Evolutionary conservation across 2,797 vertebrate species (phyloP).

Genomic region (Lophius americanus): DNA sequence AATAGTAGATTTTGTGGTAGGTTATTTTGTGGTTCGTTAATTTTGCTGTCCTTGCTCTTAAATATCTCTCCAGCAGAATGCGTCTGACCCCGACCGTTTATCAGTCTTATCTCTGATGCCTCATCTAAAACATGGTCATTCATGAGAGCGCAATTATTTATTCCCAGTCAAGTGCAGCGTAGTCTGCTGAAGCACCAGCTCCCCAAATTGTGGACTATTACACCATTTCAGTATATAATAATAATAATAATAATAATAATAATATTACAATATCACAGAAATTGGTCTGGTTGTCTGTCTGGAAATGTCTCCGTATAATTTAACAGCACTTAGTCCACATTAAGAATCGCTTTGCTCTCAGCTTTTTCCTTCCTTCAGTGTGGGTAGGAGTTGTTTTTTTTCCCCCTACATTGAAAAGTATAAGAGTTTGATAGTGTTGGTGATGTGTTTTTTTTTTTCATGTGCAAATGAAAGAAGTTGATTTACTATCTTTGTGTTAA

Average conservation of each 20-base stretch:
- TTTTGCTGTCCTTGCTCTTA: conserved; percentile 37
- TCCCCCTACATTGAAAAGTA: conserved; percentile 2
- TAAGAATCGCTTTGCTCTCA: conserved; percentile 37
- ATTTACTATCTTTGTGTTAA: conserved; percentile 49
- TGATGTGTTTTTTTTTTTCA: conserved; percentile 25
- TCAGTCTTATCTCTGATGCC: conserved; percentile 14
- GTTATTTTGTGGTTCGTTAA: no score
- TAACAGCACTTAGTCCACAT: conserved; percentile 49
- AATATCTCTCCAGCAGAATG: conserved; percentile 37
- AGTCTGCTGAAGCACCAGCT: conserved; percentile 11
- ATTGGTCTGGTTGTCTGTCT: conserved; percentile 27
- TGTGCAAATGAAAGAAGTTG: conserved; percentile 37
- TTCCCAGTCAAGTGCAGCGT: conserved; percentile 14
- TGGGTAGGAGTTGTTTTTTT: background rate
- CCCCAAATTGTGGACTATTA: conserved; percentile 9
- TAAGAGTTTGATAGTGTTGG: background rate
- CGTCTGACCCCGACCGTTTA: conserved; percentile 48
- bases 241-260: conserved; percentile 26
- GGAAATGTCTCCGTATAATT: conserved; percentile 45
- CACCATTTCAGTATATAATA: background rate
- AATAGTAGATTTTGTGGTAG: no score
- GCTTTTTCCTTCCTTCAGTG: background rate
- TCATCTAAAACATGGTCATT: background rate
- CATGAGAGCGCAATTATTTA: conserved; percentile 9
- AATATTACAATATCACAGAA: conserved; percentile 29